Percentiles rank a stretch among this genome's conserved stretches.
Evolutionary conservation across 1,140 invertebrate genomes (phyloP).

Genomic region (Macrobrachium nipponense): DNA sequence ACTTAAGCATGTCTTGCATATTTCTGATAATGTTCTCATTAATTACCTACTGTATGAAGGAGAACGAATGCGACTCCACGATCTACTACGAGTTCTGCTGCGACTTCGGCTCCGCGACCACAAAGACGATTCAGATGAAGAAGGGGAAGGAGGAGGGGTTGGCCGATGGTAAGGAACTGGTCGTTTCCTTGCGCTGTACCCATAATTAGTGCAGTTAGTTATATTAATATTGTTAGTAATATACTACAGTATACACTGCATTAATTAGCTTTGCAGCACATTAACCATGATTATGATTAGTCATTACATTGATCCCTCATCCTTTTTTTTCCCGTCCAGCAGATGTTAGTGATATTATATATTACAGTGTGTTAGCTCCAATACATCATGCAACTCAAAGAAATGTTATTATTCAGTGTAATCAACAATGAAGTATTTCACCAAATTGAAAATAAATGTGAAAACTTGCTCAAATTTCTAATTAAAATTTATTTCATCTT

Average conservation of each 20-base stretch:
- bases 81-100: constrained; percentile 54
- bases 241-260: neutral
- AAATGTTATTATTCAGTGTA: too few species aligned
- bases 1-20: neutral
- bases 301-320: neutral
- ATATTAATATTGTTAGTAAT: neutral
- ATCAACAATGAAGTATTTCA: too few species aligned
- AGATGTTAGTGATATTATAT: neutral
- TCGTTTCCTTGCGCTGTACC: constrained; percentile 84
- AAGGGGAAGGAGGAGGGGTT: constrained; percentile 80
- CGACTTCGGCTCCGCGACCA: constrained; percentile 50
- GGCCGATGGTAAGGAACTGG: constrained; percentile 90
- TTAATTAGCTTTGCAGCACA: neutral
- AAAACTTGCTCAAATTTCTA: too few species aligned
- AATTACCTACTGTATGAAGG: constrained; percentile 61
- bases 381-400: too few species aligned
- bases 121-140: constrained; percentile 65
- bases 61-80: constrained; percentile 57
- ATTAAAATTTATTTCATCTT: too few species aligned
- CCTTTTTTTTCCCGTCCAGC: too few species aligned
- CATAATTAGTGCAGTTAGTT: constrained; percentile 12
- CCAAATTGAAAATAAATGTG: too few species aligned
- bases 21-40: neutral
- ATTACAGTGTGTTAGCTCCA: too few species aligned
- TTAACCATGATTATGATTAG: neutral